Conservation (phyloP, 2,888 invertebrate species). For the Nemotelus nigrinus region DNA sequence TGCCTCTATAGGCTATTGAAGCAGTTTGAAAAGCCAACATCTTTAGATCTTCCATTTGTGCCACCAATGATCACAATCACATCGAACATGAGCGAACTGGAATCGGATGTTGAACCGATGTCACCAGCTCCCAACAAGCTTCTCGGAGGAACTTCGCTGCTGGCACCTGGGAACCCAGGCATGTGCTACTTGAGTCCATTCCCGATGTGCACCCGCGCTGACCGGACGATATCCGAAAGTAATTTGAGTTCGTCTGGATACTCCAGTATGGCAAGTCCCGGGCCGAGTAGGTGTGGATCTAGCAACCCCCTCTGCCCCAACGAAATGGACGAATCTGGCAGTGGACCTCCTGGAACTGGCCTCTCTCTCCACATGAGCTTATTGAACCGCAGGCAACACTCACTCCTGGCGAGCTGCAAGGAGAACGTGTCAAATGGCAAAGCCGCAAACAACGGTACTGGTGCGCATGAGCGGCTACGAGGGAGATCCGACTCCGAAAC, state of each 20-base stretch:
- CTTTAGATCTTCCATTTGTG: slow-evolving; percentile 70
- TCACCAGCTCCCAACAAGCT: slow-evolving; percentile 69
- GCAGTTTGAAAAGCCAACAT: slow-evolving; percentile 73
- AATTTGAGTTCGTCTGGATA: slow-evolving; percentile 86
- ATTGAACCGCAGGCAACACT: slow-evolving; percentile 70
- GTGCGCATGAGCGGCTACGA: slow-evolving; percentile 58
- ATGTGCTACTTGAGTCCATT: slow-evolving; percentile 84
- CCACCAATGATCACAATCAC: slow-evolving; percentile 80
- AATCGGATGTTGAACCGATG: slow-evolving; percentile 77
- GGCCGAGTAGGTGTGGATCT: slow-evolving; percentile 82
- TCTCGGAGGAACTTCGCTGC: slow-evolving; percentile 64
- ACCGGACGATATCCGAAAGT: slow-evolving; percentile 82
- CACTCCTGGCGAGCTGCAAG: slow-evolving; percentile 69
- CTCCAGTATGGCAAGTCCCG: slow-evolving; percentile 86
- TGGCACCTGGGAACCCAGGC: slow-evolving; percentile 61
- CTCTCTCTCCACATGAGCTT: slow-evolving; percentile 59
- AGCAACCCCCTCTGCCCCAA: slow-evolving; percentile 81
- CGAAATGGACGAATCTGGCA: slow-evolving; percentile 78
- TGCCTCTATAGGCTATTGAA: slow-evolving; percentile 66
- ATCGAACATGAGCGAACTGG: slow-evolving; percentile 78
- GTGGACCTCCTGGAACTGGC: slow-evolving; percentile 61
- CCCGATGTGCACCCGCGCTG: slow-evolving; percentile 76
- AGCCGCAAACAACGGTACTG: slow-evolving; percentile 45
- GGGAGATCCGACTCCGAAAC: slow-evolving; percentile 80
- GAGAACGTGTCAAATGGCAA: slow-evolving; percentile 65